Evolutionary conservation across 2,888 invertebrate species (phyloP).

Genomic region (Spialia ferax): DNA sequence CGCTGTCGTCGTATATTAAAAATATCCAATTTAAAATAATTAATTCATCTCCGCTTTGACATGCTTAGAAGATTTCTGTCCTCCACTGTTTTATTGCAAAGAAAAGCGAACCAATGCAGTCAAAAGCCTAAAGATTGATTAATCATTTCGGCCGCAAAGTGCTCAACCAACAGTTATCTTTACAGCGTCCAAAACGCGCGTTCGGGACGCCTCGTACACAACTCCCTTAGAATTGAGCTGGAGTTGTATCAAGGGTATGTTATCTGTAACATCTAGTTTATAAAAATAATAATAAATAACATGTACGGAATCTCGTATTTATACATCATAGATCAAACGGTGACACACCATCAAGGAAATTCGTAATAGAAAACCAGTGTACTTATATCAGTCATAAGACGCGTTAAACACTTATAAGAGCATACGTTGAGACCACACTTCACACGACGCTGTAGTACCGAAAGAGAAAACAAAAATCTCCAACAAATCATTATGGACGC

Average conservation of each 20-base stretch:
- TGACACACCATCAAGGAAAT: neutral
- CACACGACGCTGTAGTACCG: conserved; percentile 48
- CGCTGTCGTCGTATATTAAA: too few relatives aligned
- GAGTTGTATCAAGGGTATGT: conserved; percentile 23
- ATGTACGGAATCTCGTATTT: conserved; percentile 34
- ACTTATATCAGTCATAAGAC: conserved; percentile 48
- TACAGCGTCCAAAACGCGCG: too few relatives aligned
- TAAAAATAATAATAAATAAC: conserved; percentile 32
- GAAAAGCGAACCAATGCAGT: too few relatives aligned
- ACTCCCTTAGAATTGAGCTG: conserved; percentile 9
- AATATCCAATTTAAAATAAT: too few relatives aligned
- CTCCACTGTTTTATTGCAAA: too few relatives aligned
- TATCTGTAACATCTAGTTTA: conserved; percentile 31
- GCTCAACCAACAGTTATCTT: too few relatives aligned
- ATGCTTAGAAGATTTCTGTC: too few relatives aligned
- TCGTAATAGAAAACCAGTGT: conserved; percentile 38
- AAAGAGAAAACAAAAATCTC: conserved; percentile 23
- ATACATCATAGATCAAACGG: conserved; percentile 25
- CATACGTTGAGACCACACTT: conserved; percentile 70
- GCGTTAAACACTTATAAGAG: conserved; percentile 50
- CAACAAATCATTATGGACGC: conserved; percentile 26
- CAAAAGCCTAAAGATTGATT: too few relatives aligned
- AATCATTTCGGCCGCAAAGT: too few relatives aligned
- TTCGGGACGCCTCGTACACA: too few relatives aligned
- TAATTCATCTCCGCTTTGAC: too few relatives aligned